Percentiles rank a stretch among this genome's conserved stretches.
Evolutionary conservation across 2,888 invertebrate genomes (phyloP).

Genomic region (Neoaliturus tenellus): DNA sequence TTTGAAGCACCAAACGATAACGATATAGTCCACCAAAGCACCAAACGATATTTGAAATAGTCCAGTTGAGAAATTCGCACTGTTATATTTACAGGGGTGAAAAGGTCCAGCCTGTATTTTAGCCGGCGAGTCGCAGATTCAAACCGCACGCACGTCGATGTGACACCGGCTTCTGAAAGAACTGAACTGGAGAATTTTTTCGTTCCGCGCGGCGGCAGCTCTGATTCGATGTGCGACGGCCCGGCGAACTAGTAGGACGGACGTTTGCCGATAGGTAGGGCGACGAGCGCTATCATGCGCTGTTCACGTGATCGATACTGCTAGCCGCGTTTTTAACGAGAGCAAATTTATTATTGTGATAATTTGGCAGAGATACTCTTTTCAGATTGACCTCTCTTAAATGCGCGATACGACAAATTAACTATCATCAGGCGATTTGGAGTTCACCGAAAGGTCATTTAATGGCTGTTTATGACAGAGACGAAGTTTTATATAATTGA

Average conservation of each 20-base stretch:
- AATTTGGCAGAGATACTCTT: not conserved
- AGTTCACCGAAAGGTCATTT: not conserved
- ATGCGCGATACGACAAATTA: not conserved
- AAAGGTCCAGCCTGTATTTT: not conserved
- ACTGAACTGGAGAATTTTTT: conserved; percentile 6
- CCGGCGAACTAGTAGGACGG: not conserved
- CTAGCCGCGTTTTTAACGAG: not conserved
- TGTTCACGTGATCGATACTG: not conserved
- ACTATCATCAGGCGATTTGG: not conserved
- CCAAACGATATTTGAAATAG: no score
- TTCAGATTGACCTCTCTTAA: not conserved
- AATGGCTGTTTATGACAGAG: not conserved
- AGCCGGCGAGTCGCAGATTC: not conserved
- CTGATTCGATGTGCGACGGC: not conserved
- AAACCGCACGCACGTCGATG: not conserved
- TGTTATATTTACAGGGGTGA: not conserved
- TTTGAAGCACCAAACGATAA: not conserved
- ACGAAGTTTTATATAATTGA: not conserved
- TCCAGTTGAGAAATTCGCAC: not conserved
- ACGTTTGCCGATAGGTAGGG: not conserved
- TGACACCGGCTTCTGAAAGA: not conserved
- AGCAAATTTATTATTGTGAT: not conserved
- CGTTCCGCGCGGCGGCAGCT: not conserved
- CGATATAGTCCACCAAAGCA: no score
- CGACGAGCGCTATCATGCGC: not conserved